Conservation (phyloP, 2,797 vertebrate species). For the Ptychobarbus kaznakovi region DNA sequence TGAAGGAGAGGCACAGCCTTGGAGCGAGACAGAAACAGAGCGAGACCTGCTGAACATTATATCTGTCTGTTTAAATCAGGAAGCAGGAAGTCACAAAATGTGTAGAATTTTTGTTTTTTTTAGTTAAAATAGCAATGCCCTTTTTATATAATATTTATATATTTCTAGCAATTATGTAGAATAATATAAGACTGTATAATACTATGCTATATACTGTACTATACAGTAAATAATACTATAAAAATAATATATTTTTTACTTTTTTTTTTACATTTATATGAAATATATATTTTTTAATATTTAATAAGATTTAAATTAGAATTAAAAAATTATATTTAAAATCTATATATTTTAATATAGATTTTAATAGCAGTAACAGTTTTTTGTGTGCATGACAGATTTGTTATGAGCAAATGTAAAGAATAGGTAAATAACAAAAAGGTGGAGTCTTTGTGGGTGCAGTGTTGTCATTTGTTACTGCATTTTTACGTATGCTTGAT, state of each 20-base stretch:
- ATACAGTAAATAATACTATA: neutral
- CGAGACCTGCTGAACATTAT: neutral
- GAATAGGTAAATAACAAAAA: slow-evolving; percentile 4
- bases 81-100: neutral
- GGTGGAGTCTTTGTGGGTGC: neutral
- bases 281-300: neutral
- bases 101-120: neutral
- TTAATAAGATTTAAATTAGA: neutral
- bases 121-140: neutral
- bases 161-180: neutral
- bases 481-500: neutral
- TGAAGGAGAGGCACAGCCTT: slow-evolving; percentile 3
- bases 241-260: neutral
- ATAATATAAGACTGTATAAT: neutral
- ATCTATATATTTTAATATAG: too few relatives aligned
- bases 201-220: neutral
- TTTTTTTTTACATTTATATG: neutral
- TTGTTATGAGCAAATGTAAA: neutral
- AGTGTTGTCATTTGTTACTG: neutral
- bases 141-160: neutral
- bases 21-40: slow-evolving; percentile 6
- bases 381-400: neutral
- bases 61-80: slow-evolving; percentile 26
- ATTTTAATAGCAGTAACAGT: too few relatives aligned
- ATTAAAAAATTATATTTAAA: too few relatives aligned